Evolutionary conservation across 1,140 invertebrate genomes (phyloP), one percentile per base, ranked within the genome.

Genomic region (Leptinotarsa defecta): DNA sequence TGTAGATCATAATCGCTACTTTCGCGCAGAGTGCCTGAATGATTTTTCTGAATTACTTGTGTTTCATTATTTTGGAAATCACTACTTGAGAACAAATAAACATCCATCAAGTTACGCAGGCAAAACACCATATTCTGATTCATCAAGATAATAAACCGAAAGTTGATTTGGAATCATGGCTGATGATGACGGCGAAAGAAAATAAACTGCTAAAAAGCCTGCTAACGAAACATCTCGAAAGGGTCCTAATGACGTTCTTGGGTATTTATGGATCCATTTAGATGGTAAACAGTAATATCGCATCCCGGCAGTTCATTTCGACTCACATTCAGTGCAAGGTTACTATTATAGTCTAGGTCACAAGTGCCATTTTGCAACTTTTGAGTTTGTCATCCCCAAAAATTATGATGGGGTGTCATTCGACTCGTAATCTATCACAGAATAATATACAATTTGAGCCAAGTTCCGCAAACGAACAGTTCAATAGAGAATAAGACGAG

Each of bases 191-290:
- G 52, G 13, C 15, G 68, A 43, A 48, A 57, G 43, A 57, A 71
- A 71, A 48, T 57, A 52, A 43, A 69, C 22, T 71, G 24, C 49
- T 63, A 57, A 71, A 72, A n/a, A 27, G 61, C 57, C 48, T 34
- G 48, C 57, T 57, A 76, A 76, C 65, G 71, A 73, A 48, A 73
- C 71, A 73, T 65, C 43, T 57, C 34, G 22, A 34, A 64, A 73
- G 63, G 71, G 34, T 27, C 62, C 71, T 34, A n/a, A 65, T 73
- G 71, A 73, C 71, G 52, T 64, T 73, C 71, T 64, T 73, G 57
- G 24, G 71, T 73, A 73, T 73, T 73, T 73, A 73, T 73, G 71
- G 43, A 27, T 34, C 63, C 22, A 65, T 73, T 73, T 73, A 57
- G 71, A 73, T 73, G 71, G n/a, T 63, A 73, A 73, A 27, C 71